Base-by-base conservation (phyloP, 2,113 vertebrate genomes). In the Pardalotus punctatus region DNA sequence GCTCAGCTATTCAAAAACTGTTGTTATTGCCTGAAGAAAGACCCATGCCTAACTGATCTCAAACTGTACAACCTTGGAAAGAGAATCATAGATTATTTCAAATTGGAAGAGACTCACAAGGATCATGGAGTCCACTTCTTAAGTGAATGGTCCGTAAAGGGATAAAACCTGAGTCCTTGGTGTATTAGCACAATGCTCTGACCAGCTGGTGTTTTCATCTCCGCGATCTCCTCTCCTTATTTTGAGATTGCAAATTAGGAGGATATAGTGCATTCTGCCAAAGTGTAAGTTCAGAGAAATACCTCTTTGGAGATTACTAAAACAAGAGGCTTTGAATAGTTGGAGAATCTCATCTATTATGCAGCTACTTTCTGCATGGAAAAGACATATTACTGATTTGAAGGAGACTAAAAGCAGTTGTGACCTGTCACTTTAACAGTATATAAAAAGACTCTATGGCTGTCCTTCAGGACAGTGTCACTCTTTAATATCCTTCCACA, bases 71-170 rank as follows among this genome's bases (percentile, higher is more conserved):
- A 27, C 21, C 6, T 40, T 36, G 9, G 19, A 54, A 83, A 62
- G 11, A 54, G 67, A 62, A 72, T 27, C 40, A 36, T 17, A 27
- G n/a, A 54, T 36, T 54, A 38, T 38, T 45, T 9, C 38, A 62
- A 27, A 54, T 0, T 54, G 22, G 22, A 54, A 38, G 5, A 53
- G 14, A 36, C 22, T 13, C 14, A 62, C 9, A 64, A 54, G 23
- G 28, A 38, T 27, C 48, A 45, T 12, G 0, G 0, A 47, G 3
- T 27, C 14, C 11, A 38, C 9, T 18, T 73, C 23, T n/a, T 45
- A 27, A 18, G 5, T 38, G n/a, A 33, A 28, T 38, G 22, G 33
- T 27, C 11, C 18, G 45, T 33, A 45, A 27, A 62, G 5, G 13
- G 67, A 64, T 18, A 40, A 73, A 62, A 64, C 11, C 8, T 33